phyloP scores from a whole-genome alignment of 2,888 invertebrate genomes.

The Drosophila differens region DNA sequence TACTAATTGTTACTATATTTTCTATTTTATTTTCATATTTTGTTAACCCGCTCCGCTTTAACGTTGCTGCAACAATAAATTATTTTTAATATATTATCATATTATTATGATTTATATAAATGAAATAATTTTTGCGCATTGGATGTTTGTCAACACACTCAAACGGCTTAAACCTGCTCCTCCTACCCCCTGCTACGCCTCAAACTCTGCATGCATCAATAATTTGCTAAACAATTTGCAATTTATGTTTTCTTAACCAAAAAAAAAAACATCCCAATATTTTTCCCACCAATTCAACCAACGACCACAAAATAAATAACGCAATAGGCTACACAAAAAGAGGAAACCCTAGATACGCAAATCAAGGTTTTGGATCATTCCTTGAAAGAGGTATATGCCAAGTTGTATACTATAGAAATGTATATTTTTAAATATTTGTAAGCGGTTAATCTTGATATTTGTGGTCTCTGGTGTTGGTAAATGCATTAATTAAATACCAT shows the following conservation, averaged over 20 bases:
- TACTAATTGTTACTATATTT: slow-evolving; percentile 79
- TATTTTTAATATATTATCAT: slow-evolving; percentile 21
- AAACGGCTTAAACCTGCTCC: slow-evolving; percentile 33
- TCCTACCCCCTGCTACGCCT: slow-evolving; percentile 33
- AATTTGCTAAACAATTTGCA: slow-evolving; percentile 48
- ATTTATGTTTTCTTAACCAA: slow-evolving; percentile 49
- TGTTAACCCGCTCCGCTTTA: slow-evolving; percentile 63
- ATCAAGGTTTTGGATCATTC: slow-evolving; percentile 95
- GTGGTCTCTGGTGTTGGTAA: slow-evolving; percentile 75
- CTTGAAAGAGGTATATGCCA: slow-evolving; percentile 94
- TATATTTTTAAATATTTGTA: slow-evolving; percentile 29
- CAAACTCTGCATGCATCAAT: slow-evolving; percentile 50
- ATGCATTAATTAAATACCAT: slow-evolving; percentile 24
- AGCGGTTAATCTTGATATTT: slow-evolving; percentile 27
- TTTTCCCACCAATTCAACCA: slow-evolving; percentile 43
- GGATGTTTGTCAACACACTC: slow-evolving; percentile 42
- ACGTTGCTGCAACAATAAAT: slow-evolving; percentile 38
- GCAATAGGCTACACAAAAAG: slow-evolving; percentile 95
- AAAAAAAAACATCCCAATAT: slow-evolving; percentile 9
- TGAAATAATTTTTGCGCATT: slow-evolving; percentile 43
- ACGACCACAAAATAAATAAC: slow-evolving; percentile 48
- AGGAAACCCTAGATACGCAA: slow-evolving; percentile 96
- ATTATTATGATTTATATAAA: slow-evolving; percentile 7
- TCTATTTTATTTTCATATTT: slow-evolving; percentile 74
- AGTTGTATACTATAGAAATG: slow-evolving; percentile 23